Evolutionary conservation across 1,140 invertebrate genomes (phyloP), one percentile per base, ranked within the genome.

Genomic region (Euwallacea fornicatus): DNA sequence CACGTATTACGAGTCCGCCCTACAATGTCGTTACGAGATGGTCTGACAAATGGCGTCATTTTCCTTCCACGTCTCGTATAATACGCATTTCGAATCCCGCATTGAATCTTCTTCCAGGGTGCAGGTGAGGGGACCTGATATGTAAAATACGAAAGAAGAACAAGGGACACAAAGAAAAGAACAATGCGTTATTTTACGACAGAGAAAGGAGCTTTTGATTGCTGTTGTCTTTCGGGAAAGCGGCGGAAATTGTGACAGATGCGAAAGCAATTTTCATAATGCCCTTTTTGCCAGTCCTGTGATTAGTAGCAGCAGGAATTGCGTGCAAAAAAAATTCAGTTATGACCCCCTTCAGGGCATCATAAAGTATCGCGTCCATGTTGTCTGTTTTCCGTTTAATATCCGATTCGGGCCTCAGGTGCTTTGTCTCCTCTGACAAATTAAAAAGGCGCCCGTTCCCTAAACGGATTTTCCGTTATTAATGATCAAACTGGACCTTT

Each of bases 31-130:
- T 65, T 65, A 65, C 63, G 63, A 71, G 69, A 64, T 71, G 68
- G 58, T 54, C 70, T 74, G 70, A 74, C 69, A 68, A 63, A 72
- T 71, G 69, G 70, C 69, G 42, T 74, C 66, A 72, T 74, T 74
- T 74, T 70, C 66, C 47, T 65, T 54, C 42, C 64, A n/a, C 42
- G 47, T 70, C 68, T 68, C 54, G 43, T 56, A 62, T 46, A 67
- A 67, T 67, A 67, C 66, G 66, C 66, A 67, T 67, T 67, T 67
- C 13, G 44, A 33, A 67, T 58, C 42, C 54, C 58, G 47, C 66
- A 67, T 67, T 47, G 55, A 67, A 67, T 67, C 54, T 59, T 58
- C 13, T 33, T 10, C 9, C 46, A 13, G 55, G 66, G 55, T 60
- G 54, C 66, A 67, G 66, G 66, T 67, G 54, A 59, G 54, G 58